Conservation (phyloP, 2,797 vertebrate genomes). For the Gallirallus australis region DNA sequence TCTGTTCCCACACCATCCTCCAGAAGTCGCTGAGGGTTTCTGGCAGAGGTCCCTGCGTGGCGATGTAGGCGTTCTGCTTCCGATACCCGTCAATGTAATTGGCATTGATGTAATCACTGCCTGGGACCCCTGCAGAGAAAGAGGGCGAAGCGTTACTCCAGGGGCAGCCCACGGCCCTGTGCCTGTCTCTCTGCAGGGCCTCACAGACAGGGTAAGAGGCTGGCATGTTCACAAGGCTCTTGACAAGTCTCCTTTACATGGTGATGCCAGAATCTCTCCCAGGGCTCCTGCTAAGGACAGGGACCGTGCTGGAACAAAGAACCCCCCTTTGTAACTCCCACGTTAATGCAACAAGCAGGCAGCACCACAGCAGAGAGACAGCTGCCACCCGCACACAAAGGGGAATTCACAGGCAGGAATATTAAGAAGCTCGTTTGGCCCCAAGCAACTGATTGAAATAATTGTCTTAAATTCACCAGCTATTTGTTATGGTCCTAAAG, state of each 20-base stretch:
- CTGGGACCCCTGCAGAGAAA: conserved; percentile 84
- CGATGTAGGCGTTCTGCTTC: conserved; percentile 97
- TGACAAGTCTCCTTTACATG: background rate
- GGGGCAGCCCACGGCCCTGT: background rate
- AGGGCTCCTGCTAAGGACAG: background rate
- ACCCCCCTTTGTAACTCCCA: conserved; percentile 2
- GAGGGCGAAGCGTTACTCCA: background rate
- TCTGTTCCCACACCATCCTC: conserved; percentile 98
- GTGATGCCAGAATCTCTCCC: background rate
- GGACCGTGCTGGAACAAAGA: conserved; percentile 1
- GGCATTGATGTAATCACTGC: conserved; percentile 95
- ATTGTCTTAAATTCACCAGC: conserved; percentile 51
- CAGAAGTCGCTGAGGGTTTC: conserved; percentile 97
- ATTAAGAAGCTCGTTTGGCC: conserved; percentile 31
- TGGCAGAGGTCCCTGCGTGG: conserved; percentile 92
- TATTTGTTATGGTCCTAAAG: conserved; percentile 44
- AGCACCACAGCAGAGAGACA: conserved; percentile 38
- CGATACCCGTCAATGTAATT: conserved; percentile 97
- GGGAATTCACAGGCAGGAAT: conserved; percentile 54
- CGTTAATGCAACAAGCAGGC: conserved; percentile 15
- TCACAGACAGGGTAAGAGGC: background rate
- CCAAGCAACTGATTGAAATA: conserved; percentile 54
- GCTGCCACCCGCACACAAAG: conserved; percentile 44
- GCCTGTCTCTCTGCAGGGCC: background rate
- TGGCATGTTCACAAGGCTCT: background rate